A percentile compares a stretch with the other conserved stretches of the same genome.
These are phyloP conservation scores for Elymnias hypermnestra DNA, from an alignment of 1,140 invertebrate genomes.

Conservation along the genomic window DNA sequence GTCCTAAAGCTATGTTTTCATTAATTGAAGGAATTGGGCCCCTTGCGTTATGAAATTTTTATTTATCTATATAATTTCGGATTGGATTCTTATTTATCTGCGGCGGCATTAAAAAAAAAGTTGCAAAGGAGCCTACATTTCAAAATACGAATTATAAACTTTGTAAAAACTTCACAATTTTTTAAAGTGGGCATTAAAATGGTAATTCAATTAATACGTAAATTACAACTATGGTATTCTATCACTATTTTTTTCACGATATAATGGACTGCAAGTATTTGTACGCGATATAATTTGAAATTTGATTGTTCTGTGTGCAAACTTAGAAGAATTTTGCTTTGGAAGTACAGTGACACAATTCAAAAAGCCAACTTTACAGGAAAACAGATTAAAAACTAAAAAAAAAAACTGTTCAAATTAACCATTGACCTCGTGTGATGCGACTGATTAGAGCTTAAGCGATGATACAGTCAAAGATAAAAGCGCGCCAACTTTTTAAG, in stretches of 20 bases:
- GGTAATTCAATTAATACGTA: constrained; percentile 7
- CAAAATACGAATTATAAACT: constrained; percentile 13
- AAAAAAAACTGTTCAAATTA: no score
- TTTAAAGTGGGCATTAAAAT: constrained; percentile 15
- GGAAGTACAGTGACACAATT: no score
- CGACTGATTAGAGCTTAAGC: no score
- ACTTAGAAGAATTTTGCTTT: constrained; percentile 2
- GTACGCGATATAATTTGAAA: constrained; percentile 8
- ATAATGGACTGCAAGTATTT: constrained; percentile 3
- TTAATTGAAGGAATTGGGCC: constrained; percentile 42
- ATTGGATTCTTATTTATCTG: no score
- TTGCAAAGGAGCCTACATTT: constrained; percentile 22
- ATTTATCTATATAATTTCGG: constrained; percentile 13
- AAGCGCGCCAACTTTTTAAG: no score
- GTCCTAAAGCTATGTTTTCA: constrained; percentile 66
- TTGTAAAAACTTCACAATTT: constrained; percentile 7
- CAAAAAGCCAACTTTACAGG: no score
- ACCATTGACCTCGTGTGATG: no score
- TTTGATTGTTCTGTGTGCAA: constrained; percentile 10
- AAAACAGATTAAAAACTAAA: no score
- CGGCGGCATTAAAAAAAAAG: constrained; percentile 2
- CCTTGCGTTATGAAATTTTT: constrained; percentile 33
- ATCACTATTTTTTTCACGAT: not conserved
- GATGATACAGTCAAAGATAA: no score
- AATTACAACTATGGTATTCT: not conserved